Evolutionary conservation across 35 echinoderm and acorn worm genomes (phyloP).

Genomic region (Ophioderma brevispina): DNA sequence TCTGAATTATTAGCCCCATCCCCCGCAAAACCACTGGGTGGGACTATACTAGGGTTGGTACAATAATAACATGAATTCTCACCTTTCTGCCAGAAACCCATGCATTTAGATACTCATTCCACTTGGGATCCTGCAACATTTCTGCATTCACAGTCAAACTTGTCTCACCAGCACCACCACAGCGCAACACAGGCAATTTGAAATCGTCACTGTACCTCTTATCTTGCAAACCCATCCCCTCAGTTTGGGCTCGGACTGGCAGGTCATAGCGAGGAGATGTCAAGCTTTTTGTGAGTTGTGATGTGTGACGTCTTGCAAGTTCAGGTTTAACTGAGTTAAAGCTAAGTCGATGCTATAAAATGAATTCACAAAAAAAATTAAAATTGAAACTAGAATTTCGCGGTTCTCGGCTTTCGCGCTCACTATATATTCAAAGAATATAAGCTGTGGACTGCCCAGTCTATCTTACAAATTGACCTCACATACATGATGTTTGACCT

Average conservation of each 20-base stretch:
- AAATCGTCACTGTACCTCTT: background rate
- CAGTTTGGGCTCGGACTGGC: background rate
- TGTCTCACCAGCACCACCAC: constrained; percentile 68
- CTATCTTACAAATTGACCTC: no score
- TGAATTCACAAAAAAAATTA: no score
- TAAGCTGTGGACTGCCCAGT: no score
- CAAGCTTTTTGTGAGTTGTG: background rate
- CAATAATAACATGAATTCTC: no score
- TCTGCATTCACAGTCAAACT: constrained; percentile 86
- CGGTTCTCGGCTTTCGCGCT: no score
- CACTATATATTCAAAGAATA: no score
- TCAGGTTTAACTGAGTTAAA: constrained; percentile 26
- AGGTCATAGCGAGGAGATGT: background rate
- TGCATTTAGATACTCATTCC: constrained; percentile 84
- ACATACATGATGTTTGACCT: no score
- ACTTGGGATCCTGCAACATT: constrained; percentile 57
- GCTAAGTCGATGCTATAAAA: constrained; percentile 12
- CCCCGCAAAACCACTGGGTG: no score
- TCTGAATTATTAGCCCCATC: no score
- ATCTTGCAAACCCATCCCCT: background rate
- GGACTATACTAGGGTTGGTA: no score
- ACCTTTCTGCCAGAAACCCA: constrained; percentile 91
- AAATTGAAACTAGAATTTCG: no score
- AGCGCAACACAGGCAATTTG: constrained; percentile 35
- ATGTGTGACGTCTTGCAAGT: constrained; percentile 2